Base-by-base conservation (phyloP, 2,797 vertebrate genomes). In the Syngnathus acus region DNA sequence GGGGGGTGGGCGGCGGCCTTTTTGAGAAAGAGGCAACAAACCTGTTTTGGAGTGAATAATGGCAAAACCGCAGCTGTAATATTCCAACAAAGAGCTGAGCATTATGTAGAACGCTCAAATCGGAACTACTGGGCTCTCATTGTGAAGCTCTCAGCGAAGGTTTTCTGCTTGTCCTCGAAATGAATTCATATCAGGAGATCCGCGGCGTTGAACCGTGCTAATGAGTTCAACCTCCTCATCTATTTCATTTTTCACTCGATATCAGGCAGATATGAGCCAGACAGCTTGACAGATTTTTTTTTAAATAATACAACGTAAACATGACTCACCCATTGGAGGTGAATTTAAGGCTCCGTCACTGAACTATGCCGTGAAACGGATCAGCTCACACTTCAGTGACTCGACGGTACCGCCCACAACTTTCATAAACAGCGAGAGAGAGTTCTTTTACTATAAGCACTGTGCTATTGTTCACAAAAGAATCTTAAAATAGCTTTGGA, bases 141-240 rank as follows among this genome's bases (percentile, higher is more conserved):
- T 26, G 9, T 54, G 37, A 62, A 0, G 66, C 67, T 70, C 65
- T 67, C 70, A 66, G 50, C 50, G 64, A 73, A 66, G 76, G 74
- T 68, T 61, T 71, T 73, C 69, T 53, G 73, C 73, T 76, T 75
- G 68, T 47, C 70, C 72, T 64, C 71, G 72, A 74, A 72, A 26
- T 68, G 84, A 82, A 90, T 89, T 87, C 86, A 75, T 71, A 68
- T 42, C 72, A 63, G 45, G 26, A 65, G 74, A 80, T 69, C 48
- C 67, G 69, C 69, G 48, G 62, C 68, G 61, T 71, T 78, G 73
- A 80, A 66, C 55, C 65, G 71, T 65, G 72, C 57, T 88, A 84
- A 90, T 84, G 76, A 88, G 78, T 71, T 78, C 74, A 76, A 67
- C 70, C 75, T 71, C 66, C 60, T 75, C 67, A 59, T 72, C 69